These are phyloP conservation scores for Caenorhabditis sp. DNA, from an alignment of 2,888 invertebrate species.

Conservation along the genomic window DNA sequence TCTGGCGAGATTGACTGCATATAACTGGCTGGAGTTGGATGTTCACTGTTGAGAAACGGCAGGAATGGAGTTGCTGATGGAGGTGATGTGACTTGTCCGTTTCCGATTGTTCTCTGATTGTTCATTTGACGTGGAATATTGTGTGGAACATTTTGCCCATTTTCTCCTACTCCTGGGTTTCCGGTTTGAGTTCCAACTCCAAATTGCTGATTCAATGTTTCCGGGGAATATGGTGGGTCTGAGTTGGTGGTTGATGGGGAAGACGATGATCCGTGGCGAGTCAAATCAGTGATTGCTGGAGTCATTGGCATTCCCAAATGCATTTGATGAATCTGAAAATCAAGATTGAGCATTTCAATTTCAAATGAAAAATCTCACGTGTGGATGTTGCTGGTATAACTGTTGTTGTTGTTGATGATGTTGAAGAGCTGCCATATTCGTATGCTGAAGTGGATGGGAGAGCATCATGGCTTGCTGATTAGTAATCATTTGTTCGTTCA, in stretches of 20 bases:
- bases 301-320: constrained; percentile 77
- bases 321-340: constrained; percentile 17
- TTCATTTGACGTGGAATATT: constrained; percentile 37
- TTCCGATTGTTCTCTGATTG: constrained; percentile 12
- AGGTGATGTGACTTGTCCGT: constrained; percentile 30
- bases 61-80: constrained; percentile 25
- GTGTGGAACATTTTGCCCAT: constrained; percentile 58
- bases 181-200: constrained; percentile 45
- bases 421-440: background rate
- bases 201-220: constrained; percentile 70
- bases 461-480: background rate
- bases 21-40: constrained; percentile 61
- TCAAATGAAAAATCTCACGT: too few relatives aligned
- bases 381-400: constrained; percentile 20
- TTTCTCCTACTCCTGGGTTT: constrained; percentile 69
- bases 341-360: background rate
- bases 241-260: constrained; percentile 78
- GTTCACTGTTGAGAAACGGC: constrained; percentile 45
- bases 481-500: background rate
- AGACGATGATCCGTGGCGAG: constrained; percentile 75
- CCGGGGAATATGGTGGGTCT: constrained; percentile 80
- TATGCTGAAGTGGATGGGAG: background rate
- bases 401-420: constrained; percentile 1
- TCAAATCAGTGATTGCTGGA: constrained; percentile 81
- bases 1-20: constrained; percentile 56